Conservation (phyloP, 2,113 vertebrate species). For the Anser brachyrhynchus region DNA sequence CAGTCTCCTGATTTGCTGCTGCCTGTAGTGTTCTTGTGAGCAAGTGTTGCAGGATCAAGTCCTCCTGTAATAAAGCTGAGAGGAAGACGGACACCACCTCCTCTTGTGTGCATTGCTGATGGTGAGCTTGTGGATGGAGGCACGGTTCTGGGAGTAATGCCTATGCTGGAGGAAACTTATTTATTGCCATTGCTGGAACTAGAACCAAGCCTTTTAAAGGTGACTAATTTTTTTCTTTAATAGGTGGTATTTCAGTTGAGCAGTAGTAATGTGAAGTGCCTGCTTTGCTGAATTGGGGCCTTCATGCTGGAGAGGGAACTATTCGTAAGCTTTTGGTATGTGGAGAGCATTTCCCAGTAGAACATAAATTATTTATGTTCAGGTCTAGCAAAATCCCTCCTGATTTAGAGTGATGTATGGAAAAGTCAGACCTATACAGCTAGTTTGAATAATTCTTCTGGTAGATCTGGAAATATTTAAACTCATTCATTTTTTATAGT, state of each 20-base stretch:
- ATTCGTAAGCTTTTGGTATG: background rate
- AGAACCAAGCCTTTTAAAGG: background rate
- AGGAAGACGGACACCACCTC: background rate
- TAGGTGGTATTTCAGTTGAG: accelerated
- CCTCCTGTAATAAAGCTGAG: background rate
- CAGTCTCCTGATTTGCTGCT: accelerated
- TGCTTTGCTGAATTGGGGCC: background rate
- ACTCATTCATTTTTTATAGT: constrained; percentile 20
- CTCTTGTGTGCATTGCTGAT: background rate
- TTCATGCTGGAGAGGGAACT: background rate
- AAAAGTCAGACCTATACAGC: constrained; percentile 50
- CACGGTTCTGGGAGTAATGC: background rate
- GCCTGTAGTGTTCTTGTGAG: accelerated
- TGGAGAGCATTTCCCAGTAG: constrained; percentile 44
- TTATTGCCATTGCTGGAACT: background rate
- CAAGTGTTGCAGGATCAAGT: background rate
- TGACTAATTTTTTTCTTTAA: background rate
- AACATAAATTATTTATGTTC: constrained; percentile 11
- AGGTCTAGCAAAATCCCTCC: constrained; percentile 25
- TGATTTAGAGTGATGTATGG: constrained; percentile 54
- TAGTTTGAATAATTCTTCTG: constrained; percentile 63
- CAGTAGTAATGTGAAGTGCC: background rate
- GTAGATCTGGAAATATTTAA: constrained; percentile 68
- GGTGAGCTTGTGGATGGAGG: accelerated
- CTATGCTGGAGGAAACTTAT: background rate